Conservation (phyloP, 1,140 invertebrate species). For the Drosophila ambigua region DNA sequence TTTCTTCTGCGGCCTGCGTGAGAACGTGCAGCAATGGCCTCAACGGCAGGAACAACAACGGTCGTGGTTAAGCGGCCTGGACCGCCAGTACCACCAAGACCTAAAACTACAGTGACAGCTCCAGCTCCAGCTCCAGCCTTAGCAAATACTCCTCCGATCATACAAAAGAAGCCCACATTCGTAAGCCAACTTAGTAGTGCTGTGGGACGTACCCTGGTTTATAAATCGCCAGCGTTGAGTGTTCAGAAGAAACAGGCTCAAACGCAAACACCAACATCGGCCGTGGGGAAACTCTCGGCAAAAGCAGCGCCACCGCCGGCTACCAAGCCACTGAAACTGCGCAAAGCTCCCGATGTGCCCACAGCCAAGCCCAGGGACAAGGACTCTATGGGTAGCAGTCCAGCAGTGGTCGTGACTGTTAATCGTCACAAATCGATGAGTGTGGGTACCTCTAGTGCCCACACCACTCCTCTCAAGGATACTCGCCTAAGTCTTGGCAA, state of each 20-base stretch:
- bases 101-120: slow-evolving; percentile 51
- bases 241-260: slow-evolving; percentile 79
- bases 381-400: neutral
- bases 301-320: slow-evolving; percentile 39
- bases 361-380: slow-evolving; percentile 68
- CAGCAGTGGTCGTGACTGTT: slow-evolving; percentile 54
- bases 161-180: slow-evolving; percentile 77
- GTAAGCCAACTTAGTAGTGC: slow-evolving; percentile 67
- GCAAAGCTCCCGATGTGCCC: slow-evolving; percentile 79
- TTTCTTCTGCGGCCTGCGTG: slow-evolving; percentile 61
- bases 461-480: slow-evolving; percentile 55
- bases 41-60: slow-evolving; percentile 59
- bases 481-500: slow-evolving; percentile 76
- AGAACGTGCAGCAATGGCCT: slow-evolving; percentile 62
- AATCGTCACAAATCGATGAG: slow-evolving; percentile 77
- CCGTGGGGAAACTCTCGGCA: slow-evolving; percentile 17
- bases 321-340: slow-evolving; percentile 71
- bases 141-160: slow-evolving; percentile 53
- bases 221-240: slow-evolving; percentile 79
- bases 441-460: slow-evolving; percentile 35
- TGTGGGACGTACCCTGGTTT: slow-evolving; percentile 79
- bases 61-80: slow-evolving; percentile 76
- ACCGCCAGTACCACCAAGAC: slow-evolving; percentile 79
- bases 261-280: slow-evolving; percentile 69
- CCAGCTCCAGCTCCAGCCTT: slow-evolving; percentile 6